Base-by-base conservation (phyloP, 2,113 vertebrate species). In the Chauna torquata region DNA sequence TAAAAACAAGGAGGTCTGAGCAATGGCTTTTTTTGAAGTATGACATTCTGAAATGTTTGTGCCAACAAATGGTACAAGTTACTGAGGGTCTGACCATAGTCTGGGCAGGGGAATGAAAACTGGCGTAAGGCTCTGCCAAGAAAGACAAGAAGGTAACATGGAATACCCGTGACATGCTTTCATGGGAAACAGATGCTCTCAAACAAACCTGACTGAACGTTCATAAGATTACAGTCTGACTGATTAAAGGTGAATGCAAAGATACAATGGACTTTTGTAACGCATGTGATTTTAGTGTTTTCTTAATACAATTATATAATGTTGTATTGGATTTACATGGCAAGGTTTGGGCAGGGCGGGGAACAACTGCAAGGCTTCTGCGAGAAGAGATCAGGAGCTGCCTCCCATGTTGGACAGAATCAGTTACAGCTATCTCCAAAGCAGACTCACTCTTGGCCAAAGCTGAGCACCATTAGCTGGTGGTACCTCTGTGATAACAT, bases 121-220 rank as follows among this genome's bases (percentile, higher is more conserved):
- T 18, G 36, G 22, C 40, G 27, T 6, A 50, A 40, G 24, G 30
- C 30, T 75, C 71, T 79, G 49, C 40, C 83, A 86, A 34, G 27
- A 77, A 5, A 86, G 55, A 70, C 0, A 0, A 34, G 44, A 68
- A 84, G 28, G 64, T 2, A 49, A 20, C 6, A 58, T 0, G 50
- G 59, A 92, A 64, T n/a, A 59, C 8, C 64, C 78, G 74, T 34
- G 18, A 49, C 27, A 32, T 36, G n/a, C 27, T 49, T 68, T 69
- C 82, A 74, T 24, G 44, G 58, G 59, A 87, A 87, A 81, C 13
- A 69, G 86, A 74, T 71, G 23, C 62, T 59, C 61, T 92, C 64
- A 74, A 58, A 62, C 36, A 70, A 86, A 49, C 16, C 20, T 40
- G 32, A 34, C n/a, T 13, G 20, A 80, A 27, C 9, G 28, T 38